Conservation (phyloP, 2,888 invertebrate genomes). For the Meghimatium bilineatum region DNA sequence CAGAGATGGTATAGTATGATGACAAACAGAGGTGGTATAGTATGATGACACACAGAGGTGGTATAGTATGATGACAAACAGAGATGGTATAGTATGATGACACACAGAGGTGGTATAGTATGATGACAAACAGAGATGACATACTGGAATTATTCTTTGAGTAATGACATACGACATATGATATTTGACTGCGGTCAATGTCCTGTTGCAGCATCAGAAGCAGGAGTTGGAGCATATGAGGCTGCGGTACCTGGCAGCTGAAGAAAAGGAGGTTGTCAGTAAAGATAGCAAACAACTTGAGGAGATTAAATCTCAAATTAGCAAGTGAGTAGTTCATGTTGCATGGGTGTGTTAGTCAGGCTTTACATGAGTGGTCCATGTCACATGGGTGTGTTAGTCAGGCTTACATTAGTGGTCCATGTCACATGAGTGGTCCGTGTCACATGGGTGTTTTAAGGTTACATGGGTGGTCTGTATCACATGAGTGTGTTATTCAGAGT, state of each 20-base stretch:
- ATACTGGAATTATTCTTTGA: background rate
- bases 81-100: too few species aligned
- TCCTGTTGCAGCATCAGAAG: conserved; percentile 63
- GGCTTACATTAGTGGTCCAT: background rate
- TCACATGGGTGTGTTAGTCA: too few species aligned
- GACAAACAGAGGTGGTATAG: too few species aligned
- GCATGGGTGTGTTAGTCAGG: too few species aligned
- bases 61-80: too few species aligned
- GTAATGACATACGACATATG: background rate
- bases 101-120: too few species aligned
- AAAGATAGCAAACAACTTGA: conserved; percentile 73
- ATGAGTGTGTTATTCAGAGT: background rate
- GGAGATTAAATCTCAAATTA: conserved; percentile 75
- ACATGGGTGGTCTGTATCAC: background rate
- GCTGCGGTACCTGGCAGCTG: conserved; percentile 75
- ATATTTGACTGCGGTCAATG: background rate
- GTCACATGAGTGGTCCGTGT: background rate
- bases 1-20: too few species aligned
- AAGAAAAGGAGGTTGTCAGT: conserved; percentile 75
- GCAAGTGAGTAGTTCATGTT: conserved; percentile 64
- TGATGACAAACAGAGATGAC: too few species aligned
- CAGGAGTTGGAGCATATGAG: conserved; percentile 76
- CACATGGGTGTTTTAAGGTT: background rate
- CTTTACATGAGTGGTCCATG: background rate
- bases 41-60: too few species aligned